A percentile compares a stretch with the other conserved stretches of the same genome.
phyloP scores from a whole-genome alignment of 2,888 invertebrate genomes.

The Timandra comae region DNA sequence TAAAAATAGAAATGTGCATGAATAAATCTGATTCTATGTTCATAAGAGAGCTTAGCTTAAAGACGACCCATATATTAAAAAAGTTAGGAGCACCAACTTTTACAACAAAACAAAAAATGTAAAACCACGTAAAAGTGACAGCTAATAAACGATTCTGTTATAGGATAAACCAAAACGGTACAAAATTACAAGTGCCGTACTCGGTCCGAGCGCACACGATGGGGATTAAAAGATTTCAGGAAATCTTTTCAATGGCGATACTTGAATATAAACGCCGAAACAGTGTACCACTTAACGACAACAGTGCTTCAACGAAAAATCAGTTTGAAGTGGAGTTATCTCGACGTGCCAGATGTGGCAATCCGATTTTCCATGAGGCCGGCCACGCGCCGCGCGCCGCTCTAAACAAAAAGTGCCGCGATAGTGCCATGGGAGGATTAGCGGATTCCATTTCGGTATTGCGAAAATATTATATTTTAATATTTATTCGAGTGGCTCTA shows the following conservation, averaged over 20 bases:
- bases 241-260: slow-evolving; percentile 3
- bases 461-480: slow-evolving; percentile 2
- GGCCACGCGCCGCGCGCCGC: slow-evolving; percentile 5
- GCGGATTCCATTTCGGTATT: slow-evolving; percentile 10
- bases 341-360: slow-evolving; percentile 30
- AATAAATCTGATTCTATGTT: no score
- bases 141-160: no score
- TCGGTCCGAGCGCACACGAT: not conserved
- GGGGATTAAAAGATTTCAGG: slow-evolving; percentile 2
- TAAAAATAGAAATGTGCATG: no score
- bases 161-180: no score
- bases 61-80: no score
- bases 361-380: slow-evolving; percentile 33
- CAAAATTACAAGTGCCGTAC: no score
- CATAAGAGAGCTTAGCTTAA: no score
- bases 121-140: no score
- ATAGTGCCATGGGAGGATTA: slow-evolving; percentile 12
- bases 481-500: no score
- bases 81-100: no score
- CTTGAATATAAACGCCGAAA: slow-evolving; percentile 6
- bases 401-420: slow-evolving; percentile 14
- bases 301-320: slow-evolving; percentile 30
- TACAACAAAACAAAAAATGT: no score
- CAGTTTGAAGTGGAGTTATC: slow-evolving; percentile 29
- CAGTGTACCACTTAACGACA: slow-evolving; percentile 8